Conservation (phyloP, 2,113 vertebrate species). For the Indri indri region DNA sequence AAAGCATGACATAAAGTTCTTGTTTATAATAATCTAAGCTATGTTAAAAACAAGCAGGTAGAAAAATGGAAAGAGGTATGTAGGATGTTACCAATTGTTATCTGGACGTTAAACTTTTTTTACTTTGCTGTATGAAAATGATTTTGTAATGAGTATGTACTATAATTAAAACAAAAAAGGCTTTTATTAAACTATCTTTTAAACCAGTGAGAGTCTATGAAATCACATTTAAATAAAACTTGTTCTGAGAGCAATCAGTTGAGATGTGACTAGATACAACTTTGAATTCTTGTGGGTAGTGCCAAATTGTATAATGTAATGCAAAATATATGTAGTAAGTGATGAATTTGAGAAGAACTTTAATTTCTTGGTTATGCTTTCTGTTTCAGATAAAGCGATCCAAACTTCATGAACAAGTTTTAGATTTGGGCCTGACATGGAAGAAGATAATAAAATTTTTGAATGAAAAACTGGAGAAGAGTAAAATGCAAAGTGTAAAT, state of each 20-base stretch:
- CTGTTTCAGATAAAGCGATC: slow-evolving; percentile 90
- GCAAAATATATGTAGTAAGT: not conserved
- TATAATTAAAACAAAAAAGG: slow-evolving; percentile 34
- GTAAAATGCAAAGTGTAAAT: slow-evolving; percentile 85
- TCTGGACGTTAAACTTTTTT: not conserved
- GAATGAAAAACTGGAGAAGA: slow-evolving; percentile 90
- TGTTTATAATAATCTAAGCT: not conserved
- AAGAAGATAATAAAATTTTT: slow-evolving; percentile 93
- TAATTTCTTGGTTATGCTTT: slow-evolving; percentile 42
- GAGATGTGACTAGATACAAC: not conserved
- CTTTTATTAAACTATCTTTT: slow-evolving; percentile 31
- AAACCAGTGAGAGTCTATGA: not conserved
- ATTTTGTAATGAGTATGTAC: not conserved
- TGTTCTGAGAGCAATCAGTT: not conserved
- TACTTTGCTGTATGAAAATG: not conserved
- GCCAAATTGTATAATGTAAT: slow-evolving; percentile 25
- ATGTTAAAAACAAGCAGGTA: not conserved
- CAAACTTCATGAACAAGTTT: slow-evolving; percentile 89
- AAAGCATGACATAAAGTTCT: not conserved
- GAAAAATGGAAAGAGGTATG: not conserved
- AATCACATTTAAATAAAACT: slow-evolving; percentile 22
- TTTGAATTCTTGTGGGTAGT: slow-evolving; percentile 23
- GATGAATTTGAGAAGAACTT: slow-evolving; percentile 1
- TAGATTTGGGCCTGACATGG: slow-evolving; percentile 92
- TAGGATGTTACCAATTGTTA: not conserved